Conservation (phyloP, 2,888 invertebrate genomes). For the Eupsilia transversa region DNA sequence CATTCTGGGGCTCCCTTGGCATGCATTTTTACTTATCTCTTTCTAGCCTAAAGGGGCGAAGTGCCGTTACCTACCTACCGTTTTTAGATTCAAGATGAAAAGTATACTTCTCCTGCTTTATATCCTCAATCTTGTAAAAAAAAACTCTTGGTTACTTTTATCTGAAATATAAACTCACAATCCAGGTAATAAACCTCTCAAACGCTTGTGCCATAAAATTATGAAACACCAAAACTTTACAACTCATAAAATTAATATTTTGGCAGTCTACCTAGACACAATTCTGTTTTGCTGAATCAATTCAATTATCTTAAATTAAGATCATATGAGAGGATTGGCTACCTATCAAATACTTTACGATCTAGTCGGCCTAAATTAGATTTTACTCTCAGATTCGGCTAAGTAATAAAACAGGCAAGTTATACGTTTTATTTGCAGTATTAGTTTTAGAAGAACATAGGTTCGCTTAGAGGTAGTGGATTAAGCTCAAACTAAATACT, state of each 20-base stretch:
- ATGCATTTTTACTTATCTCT: too few relatives aligned
- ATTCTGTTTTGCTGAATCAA: constrained; percentile 36
- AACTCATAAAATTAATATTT: constrained; percentile 38
- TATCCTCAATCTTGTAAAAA: too few relatives aligned
- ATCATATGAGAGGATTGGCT: constrained; percentile 45
- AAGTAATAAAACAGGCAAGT: constrained; percentile 3
- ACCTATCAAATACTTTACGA: constrained; percentile 59
- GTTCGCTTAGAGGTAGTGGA: too few relatives aligned
- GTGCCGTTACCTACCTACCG: too few relatives aligned
- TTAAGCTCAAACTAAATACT: not conserved
- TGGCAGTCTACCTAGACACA: constrained; percentile 10
- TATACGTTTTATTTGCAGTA: not conserved
- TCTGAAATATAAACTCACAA: too few relatives aligned
- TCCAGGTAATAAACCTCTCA: not conserved
- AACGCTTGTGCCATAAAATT: constrained; percentile 4
- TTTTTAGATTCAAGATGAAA: too few relatives aligned
- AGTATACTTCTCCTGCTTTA: too few relatives aligned
- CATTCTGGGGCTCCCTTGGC: too few relatives aligned
- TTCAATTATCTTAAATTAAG: constrained; percentile 43
- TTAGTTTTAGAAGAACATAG: not conserved
- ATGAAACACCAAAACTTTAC: constrained; percentile 22
- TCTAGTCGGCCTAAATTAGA: constrained; percentile 40
- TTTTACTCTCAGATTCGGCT: constrained; percentile 6
- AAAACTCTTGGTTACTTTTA: too few relatives aligned
- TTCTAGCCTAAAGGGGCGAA: too few relatives aligned